These are phyloP conservation scores for Laspeyria flexula DNA, from an alignment of 2,888 invertebrate species.

Conservation along the genomic window DNA sequence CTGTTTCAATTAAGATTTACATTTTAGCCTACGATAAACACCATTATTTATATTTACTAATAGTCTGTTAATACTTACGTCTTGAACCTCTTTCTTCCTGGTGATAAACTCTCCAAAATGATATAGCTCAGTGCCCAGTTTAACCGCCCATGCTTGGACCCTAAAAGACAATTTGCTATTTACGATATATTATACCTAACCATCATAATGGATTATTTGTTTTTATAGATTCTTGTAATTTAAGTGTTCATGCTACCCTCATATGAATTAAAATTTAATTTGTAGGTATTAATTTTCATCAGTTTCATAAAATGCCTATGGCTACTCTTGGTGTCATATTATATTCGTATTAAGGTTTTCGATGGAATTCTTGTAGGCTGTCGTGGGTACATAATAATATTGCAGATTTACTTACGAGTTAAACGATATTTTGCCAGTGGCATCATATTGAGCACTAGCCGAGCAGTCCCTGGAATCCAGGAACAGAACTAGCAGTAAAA, in stretches of 20 bases:
- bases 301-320: no score
- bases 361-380: no score
- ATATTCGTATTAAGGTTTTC: no score
- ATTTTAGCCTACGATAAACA: neutral
- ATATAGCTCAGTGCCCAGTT: conserved; percentile 92
- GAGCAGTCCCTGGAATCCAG: conserved; percentile 78
- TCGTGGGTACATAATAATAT: no score
- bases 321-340: no score
- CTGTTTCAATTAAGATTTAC: conserved; percentile 68
- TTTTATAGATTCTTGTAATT: no score
- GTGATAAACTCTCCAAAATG: conserved; percentile 93
- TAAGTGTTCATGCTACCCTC: no score
- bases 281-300: no score
- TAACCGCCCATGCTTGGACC: conserved; percentile 93
- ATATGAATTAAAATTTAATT: no score
- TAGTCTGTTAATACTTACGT: conserved; percentile 79
- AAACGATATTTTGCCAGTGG: conserved; percentile 70
- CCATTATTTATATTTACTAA: neutral
- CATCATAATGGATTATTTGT: no score
- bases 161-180: conserved; percentile 70
- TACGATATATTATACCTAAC: neutral
- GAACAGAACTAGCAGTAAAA: conserved; percentile 70
- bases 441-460: conserved; percentile 75
- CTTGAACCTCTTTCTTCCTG: conserved; percentile 91
- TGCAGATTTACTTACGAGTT: conserved; percentile 68